Evolutionary conservation across 2,888 invertebrate species (phyloP).

Genomic region (Drosophila recens): DNA sequence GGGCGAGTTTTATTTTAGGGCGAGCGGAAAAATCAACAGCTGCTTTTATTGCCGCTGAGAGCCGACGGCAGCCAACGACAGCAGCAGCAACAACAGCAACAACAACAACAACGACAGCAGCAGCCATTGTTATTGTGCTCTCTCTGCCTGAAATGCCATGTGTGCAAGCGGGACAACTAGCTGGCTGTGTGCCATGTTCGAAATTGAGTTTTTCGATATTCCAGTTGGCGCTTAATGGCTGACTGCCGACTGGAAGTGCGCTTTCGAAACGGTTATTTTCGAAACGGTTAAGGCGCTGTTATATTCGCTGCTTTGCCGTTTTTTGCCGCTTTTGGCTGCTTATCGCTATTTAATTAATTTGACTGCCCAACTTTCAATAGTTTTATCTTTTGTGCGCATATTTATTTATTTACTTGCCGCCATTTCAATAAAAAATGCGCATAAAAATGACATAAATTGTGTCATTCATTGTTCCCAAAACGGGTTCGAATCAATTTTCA

Average conservation of each 20-base stretch:
- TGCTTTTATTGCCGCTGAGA: constrained; percentile 60
- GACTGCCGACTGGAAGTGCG: constrained; percentile 62
- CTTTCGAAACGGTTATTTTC: constrained; percentile 68
- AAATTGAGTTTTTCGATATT: constrained; percentile 57
- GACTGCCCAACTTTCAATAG: constrained; percentile 35
- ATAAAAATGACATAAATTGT: constrained; percentile 73
- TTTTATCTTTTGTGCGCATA: constrained; percentile 40
- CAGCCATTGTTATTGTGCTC: constrained; percentile 72
- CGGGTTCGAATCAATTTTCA: constrained; percentile 33
- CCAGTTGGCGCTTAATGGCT: constrained; percentile 68
- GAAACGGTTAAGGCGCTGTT: constrained; percentile 55
- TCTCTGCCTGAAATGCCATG: constrained; percentile 6
- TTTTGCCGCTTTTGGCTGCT: constrained; percentile 5
- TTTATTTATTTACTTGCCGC: constrained; percentile 50
- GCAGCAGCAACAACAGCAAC: constrained; percentile 14
- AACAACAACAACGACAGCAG: constrained; percentile 52
- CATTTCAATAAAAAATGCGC: constrained; percentile 60
- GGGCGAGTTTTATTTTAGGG: constrained; percentile 13
- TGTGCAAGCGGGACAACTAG: constrained; percentile 52
- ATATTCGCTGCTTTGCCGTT: not conserved
- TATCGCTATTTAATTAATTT: constrained; percentile 65
- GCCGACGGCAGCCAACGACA: constrained; percentile 60
- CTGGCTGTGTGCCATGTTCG: constrained; percentile 47
- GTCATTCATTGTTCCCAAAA: constrained; percentile 44
- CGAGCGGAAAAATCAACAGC: constrained; percentile 77